phyloP scores from a whole-genome alignment of 2,113 vertebrate genomes.

The Proteles cristata region DNA sequence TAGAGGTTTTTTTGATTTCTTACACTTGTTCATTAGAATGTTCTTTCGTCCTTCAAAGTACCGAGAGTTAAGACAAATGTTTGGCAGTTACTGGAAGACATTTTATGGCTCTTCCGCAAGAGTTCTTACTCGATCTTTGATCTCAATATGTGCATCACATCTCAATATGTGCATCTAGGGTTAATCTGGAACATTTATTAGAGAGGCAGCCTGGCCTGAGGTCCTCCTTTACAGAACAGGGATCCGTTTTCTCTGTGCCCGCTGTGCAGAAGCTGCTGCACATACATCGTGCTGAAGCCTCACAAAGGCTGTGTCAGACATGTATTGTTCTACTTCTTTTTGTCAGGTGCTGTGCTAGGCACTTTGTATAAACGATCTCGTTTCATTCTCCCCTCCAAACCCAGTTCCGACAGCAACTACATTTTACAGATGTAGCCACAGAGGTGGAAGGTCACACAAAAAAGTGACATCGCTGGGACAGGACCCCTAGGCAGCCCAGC shows the following conservation, averaged over 20 bases:
- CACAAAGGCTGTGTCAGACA: not conserved
- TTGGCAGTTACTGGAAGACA: not conserved
- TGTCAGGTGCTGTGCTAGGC: not conserved
- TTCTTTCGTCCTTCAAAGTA: not conserved
- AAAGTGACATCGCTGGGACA: not conserved
- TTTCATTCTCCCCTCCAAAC: not conserved
- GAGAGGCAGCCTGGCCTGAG: fast-evolving
- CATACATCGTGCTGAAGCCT: not conserved
- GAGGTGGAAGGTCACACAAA: not conserved
- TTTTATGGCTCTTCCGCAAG: not conserved
- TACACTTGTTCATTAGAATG: not conserved
- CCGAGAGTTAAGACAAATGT: not conserved
- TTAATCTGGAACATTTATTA: not conserved
- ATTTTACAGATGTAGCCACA: not conserved
- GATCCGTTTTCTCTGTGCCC: fast-evolving
- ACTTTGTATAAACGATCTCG: not conserved
- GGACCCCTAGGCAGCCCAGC: not conserved
- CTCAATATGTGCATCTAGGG: not conserved
- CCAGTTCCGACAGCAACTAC: not conserved
- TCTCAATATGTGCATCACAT: no score
- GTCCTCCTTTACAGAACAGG: not conserved
- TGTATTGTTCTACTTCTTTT: not conserved
- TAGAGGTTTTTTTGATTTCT: not conserved
- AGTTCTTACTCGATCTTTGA: not conserved
- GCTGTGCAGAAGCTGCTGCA: not conserved